phyloP scores from a whole-genome alignment of 2,888 invertebrate species.

The Philhelius pedissequus region DNA sequence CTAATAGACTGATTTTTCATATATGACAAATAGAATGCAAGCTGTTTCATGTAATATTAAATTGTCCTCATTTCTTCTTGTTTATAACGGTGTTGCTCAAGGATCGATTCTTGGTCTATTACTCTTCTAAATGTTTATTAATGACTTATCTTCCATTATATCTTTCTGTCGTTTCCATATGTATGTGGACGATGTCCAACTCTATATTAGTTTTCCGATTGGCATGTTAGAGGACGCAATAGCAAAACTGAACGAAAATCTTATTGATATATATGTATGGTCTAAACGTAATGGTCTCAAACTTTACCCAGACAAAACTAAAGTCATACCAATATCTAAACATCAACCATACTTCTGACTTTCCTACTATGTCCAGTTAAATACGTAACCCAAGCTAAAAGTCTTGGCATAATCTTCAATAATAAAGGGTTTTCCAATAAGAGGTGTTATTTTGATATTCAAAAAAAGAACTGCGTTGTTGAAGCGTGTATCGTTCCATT shows the following conservation, averaged over 20 bases:
- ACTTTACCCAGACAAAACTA: too few species aligned
- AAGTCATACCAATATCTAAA: too few species aligned
- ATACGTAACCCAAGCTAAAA: background rate
- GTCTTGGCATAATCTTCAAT: background rate
- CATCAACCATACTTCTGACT: too few species aligned
- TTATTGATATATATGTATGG: too few species aligned
- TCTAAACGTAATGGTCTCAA: too few species aligned
- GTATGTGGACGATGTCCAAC: too few species aligned
- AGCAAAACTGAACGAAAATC: too few species aligned
- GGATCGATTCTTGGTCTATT: background rate
- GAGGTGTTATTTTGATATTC: too few species aligned
- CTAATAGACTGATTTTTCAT: background rate
- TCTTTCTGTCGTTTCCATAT: background rate
- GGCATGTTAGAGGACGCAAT: background rate
- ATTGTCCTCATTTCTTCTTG: background rate
- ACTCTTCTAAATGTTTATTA: background rate
- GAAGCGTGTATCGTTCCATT: too few species aligned
- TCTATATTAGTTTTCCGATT: too few species aligned
- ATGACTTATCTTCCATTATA: background rate
- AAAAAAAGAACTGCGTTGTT: too few species aligned
- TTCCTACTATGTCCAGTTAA: background rate
- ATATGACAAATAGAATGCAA: background rate
- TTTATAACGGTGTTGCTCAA: background rate
- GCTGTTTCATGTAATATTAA: background rate
- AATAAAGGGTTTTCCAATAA: too few species aligned